Evolutionary conservation across 1,140 invertebrate species (phyloP).

Genomic region (Mya arenaria): DNA sequence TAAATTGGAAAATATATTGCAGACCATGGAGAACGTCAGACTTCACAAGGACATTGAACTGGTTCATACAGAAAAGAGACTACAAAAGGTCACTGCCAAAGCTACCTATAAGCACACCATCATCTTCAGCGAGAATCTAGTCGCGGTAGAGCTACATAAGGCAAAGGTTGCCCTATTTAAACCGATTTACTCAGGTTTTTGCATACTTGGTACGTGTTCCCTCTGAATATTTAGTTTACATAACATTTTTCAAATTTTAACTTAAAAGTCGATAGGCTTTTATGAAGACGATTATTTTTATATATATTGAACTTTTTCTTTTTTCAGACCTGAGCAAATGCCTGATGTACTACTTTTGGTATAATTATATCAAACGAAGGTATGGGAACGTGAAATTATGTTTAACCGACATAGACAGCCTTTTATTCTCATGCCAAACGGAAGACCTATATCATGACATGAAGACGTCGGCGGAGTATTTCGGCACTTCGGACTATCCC

Average conservation of each 20-base stretch:
- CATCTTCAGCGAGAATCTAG: conserved; percentile 73
- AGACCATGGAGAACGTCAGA: conserved; percentile 36
- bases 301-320: too few relatives aligned
- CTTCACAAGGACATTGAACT: conserved; percentile 22
- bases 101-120: conserved; percentile 73
- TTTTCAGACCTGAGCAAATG: conserved; percentile 19
- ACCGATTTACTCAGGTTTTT: conserved; percentile 68
- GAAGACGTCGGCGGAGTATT: background rate
- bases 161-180: conserved; percentile 56
- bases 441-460: conserved; percentile 29
- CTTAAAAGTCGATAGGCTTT: too few relatives aligned
- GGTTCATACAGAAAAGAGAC: conserved; percentile 14
- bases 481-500: conserved; percentile 25
- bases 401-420: too few relatives aligned
- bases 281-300: conserved; percentile 51
- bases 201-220: conserved; percentile 65
- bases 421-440: conserved; percentile 10
- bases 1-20: background rate
- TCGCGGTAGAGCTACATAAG: conserved; percentile 55
- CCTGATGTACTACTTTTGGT: conserved; percentile 73
- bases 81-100: conserved; percentile 70
- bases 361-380: conserved; percentile 62
- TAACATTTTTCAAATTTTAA: too few relatives aligned
- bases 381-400: too few relatives aligned
- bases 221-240: background rate